Evolutionary conservation across 1,140 invertebrate genomes (phyloP).

Genomic region (Tetramorium alpestre): DNA sequence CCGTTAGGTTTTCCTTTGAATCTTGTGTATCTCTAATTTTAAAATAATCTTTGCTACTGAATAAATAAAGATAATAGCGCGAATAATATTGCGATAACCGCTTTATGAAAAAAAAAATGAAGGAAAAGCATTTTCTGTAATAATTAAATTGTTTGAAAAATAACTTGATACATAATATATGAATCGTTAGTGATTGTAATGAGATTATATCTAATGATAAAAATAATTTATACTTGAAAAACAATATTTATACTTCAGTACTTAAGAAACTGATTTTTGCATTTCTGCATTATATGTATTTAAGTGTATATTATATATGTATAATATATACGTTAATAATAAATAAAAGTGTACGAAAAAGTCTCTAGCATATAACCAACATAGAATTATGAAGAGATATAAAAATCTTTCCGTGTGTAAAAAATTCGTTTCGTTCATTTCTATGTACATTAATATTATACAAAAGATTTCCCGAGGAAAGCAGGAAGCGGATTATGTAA

Average conservation of each 20-base stretch:
- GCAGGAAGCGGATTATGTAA: constrained; percentile 33
- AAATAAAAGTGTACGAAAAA: not conserved
- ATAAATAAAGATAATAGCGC: not conserved
- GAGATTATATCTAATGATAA: not conserved
- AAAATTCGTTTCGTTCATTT: constrained; percentile 26
- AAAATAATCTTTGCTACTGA: not conserved
- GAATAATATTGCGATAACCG: not conserved
- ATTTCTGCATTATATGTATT: not conserved
- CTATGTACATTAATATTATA: constrained; percentile 31
- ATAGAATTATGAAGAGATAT: not conserved
- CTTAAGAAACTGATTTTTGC: not conserved
- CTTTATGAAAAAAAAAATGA: not conserved
- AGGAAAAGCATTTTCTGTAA: not conserved
- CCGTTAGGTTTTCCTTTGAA: not conserved
- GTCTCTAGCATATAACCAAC: not conserved
- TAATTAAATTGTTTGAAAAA: not conserved
- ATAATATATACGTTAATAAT: not conserved
- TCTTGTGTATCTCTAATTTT: not conserved
- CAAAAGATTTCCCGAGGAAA: constrained; percentile 30
- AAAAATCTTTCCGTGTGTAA: not conserved
- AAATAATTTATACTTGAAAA: not conserved
- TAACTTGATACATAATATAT: not conserved
- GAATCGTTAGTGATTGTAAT: not conserved
- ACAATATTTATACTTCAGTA: not conserved
- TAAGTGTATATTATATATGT: not conserved